Percentiles rank a stretch among this genome's conserved stretches.
Conservation (phyloP, 2,888 invertebrate species). For the Helleia helle region DNA sequence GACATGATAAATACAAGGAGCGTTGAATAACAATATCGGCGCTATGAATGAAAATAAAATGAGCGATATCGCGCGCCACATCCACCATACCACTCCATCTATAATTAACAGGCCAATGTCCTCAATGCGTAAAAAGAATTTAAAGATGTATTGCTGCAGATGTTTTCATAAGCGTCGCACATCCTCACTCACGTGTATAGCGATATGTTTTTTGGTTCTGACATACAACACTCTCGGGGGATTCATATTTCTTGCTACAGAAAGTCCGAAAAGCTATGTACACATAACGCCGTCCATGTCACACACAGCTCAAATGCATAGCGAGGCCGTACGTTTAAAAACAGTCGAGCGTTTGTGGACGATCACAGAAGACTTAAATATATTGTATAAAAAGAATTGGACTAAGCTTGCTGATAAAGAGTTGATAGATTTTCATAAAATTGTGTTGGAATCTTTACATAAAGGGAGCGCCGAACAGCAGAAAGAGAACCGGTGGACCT, state of each 20-base stretch:
- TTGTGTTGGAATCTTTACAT: constrained; percentile 61
- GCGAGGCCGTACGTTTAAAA: constrained; percentile 74
- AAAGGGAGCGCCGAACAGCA: constrained; percentile 42
- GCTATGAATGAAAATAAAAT: not conserved
- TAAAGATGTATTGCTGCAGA: constrained; percentile 57
- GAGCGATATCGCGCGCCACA: not conserved
- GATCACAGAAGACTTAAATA: constrained; percentile 90
- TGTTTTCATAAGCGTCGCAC: constrained; percentile 47
- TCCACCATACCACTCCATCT: constrained; percentile 13
- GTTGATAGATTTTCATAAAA: constrained; percentile 87
- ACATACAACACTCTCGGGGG: constrained; percentile 94
- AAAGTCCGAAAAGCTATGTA: constrained; percentile 77
- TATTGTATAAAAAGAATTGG: constrained; percentile 94
- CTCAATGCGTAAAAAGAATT: constrained; percentile 31
- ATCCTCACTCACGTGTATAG: constrained; percentile 84
- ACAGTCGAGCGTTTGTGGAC: constrained; percentile 90
- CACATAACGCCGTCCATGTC: constrained; percentile 78
- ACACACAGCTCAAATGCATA: constrained; percentile 71
- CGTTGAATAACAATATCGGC: not conserved
- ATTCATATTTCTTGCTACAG: constrained; percentile 90
- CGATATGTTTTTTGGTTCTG: constrained; percentile 88
- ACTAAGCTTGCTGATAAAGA: constrained; percentile 89
- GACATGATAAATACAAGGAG: constrained; percentile 4
- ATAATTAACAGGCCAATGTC: constrained; percentile 28
- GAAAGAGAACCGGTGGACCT: constrained; percentile 86